These are phyloP conservation scores for Planococcus citri DNA, from an alignment of 1,140 invertebrate genomes.

Conservation along the genomic window DNA sequence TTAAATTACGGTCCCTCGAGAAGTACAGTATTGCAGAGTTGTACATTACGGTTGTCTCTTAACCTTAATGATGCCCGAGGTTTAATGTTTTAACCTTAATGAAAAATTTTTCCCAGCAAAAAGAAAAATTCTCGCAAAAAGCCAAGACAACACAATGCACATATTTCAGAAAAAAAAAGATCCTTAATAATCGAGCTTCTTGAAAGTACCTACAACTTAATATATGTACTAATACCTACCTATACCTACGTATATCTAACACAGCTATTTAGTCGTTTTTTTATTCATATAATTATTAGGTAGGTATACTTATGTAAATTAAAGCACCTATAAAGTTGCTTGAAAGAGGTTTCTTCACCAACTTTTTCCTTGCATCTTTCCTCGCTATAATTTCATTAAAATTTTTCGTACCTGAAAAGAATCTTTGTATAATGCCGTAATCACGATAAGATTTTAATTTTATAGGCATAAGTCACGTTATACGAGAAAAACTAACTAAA, in stretches of 20 bases:
- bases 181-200: neutral
- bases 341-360: neutral
- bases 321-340: neutral
- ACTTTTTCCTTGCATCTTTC: neutral
- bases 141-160: too few species aligned
- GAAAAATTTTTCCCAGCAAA: neutral
- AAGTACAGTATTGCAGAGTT: neutral
- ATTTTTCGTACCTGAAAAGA: neutral
- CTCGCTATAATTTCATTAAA: neutral
- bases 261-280: too few species aligned
- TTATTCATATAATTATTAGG: too few species aligned
- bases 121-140: neutral
- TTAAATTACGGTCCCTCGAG: conserved; percentile 6
- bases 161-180: neutral
- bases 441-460: neutral
- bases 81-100: neutral
- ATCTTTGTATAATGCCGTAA: neutral
- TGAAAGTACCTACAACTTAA: too few species aligned
- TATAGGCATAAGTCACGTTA: conserved; percentile 2
- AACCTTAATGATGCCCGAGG: neutral
- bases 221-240: too few species aligned
- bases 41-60: neutral
- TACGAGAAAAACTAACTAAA: neutral
- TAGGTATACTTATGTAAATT: too few species aligned
- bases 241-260: too few species aligned